A percentile compares a stretch with the other conserved stretches of the same genome.
Evolutionary conservation across 1,140 invertebrate species (phyloP).

Genomic region (Achatina immaculata): DNA sequence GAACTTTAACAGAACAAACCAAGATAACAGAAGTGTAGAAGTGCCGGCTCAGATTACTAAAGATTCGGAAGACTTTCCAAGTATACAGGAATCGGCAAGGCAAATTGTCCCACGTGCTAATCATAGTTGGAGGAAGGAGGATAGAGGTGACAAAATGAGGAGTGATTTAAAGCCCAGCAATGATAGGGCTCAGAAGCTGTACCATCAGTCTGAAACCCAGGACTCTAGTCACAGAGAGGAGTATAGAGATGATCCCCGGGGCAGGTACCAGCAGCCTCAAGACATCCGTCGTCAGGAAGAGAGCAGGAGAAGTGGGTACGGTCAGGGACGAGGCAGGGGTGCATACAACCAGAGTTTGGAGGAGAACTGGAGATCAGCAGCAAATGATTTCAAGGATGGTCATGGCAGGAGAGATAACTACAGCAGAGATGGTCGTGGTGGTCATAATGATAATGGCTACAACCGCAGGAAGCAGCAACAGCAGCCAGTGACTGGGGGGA

Average conservation of each 20-base stretch:
- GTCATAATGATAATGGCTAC: neutral
- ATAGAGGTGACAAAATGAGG: neutral
- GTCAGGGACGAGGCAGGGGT: neutral
- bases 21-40: neutral
- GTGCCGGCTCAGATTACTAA: neutral
- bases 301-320: conserved; percentile 13
- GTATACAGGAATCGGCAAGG: conserved; percentile 4
- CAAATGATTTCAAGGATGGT: conserved; percentile 6
- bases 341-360: neutral
- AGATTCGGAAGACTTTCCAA: conserved; percentile 12
- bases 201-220: neutral
- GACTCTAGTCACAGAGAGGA: neutral
- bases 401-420: neutral
- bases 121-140: conserved; percentile 3
- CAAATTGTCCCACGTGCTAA: neutral
- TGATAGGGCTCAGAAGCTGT: neutral
- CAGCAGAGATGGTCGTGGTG: neutral
- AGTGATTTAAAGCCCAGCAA: neutral
- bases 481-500: neutral
- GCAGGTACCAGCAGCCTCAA: neutral
- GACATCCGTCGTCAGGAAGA: neutral
- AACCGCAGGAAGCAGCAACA: conserved; percentile 15
- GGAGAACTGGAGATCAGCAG: conserved; percentile 22
- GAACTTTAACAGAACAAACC: neutral
- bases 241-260: neutral